Evolutionary conservation across 2,113 vertebrate species (phyloP), one percentile per base, ranked within the genome.

Genomic region (Hippocampus mohnikei): DNA sequence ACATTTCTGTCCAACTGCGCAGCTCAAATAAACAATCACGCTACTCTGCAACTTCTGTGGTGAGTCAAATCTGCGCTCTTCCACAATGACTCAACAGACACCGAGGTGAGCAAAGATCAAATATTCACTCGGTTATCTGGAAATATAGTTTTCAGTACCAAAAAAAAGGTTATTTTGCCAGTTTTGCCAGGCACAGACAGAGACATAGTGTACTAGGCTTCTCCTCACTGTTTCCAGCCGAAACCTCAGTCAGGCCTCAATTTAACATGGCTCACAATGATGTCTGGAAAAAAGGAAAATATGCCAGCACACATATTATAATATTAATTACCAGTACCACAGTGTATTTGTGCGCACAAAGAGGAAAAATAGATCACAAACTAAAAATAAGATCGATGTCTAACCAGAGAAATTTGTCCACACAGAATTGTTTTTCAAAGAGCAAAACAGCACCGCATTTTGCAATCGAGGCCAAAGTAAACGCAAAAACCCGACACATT

Each of bases 321-420:
- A 86, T 85, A 85, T 91, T 89, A 88, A 91, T 91, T 86, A 79
- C 83, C 83, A 91, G 88, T 86, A 79, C 83, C 84, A 63, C 76
- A 75, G 74, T 61, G 75, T 85, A 76, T 82, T 88, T 82, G 81
- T 33, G 46, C 70, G 82, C 74, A 81, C 75, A 55, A 44, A 69
- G 71, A 82, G 61, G 60, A 81, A 62, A 83, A 69, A 55, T 58
- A 81, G 42, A 77, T 84, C 44, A 21, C 50, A 71, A 71, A 85
- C 77, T 79, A 78, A 87, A 81, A 84, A 83, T 48, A 63, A 82
- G 73, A 81, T 77, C 66, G 2, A 66, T 69, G 67, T 76, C 72
- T 74, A 55, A 76, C 80, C 83, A 83, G 67, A 88, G 74, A 84
- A 83, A 84, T 85, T 82, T 88, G 84, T 88, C 85, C 80, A 80